phyloP scores from a whole-genome alignment of 53 echinoderm and acorn worm genomes.

The Paelopatides confundens region DNA sequence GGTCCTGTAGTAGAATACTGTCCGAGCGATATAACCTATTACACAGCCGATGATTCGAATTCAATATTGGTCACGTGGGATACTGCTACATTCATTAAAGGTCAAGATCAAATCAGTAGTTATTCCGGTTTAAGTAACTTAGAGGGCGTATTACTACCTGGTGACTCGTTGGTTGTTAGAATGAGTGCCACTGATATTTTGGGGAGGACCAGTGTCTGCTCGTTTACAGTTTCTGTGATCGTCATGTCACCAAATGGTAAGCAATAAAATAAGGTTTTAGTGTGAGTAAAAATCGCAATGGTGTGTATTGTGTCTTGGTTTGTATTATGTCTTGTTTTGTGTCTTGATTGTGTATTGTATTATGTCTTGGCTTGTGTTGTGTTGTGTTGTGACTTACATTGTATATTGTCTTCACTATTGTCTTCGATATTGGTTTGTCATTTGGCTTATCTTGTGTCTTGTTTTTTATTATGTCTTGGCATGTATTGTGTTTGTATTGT shows the following conservation, averaged over 20 bases:
- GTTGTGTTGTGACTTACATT: too few species aligned
- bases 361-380: too few species aligned
- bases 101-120: background rate
- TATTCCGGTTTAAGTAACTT: background rate
- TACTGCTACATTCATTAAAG: background rate
- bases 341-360: too few species aligned
- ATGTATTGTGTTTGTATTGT: too few species aligned
- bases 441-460: too few species aligned
- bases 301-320: too few species aligned
- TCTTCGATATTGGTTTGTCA: too few species aligned
- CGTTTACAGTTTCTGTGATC: background rate
- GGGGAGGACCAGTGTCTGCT: background rate
- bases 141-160: background rate
- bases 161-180: background rate
- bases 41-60: background rate
- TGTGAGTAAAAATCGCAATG: too few species aligned
- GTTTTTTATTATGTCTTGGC: too few species aligned
- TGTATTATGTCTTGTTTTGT: too few species aligned
- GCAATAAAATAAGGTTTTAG: background rate
- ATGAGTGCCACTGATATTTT: background rate
- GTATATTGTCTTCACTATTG: too few species aligned
- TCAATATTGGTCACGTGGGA: background rate
- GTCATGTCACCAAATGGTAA: background rate
- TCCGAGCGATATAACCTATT: background rate
- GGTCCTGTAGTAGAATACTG: conserved; percentile 14